Percentiles rank a stretch among this genome's conserved stretches.
Conservation (phyloP, 2,113 vertebrate genomes). For the Dolichotis patagonum region DNA sequence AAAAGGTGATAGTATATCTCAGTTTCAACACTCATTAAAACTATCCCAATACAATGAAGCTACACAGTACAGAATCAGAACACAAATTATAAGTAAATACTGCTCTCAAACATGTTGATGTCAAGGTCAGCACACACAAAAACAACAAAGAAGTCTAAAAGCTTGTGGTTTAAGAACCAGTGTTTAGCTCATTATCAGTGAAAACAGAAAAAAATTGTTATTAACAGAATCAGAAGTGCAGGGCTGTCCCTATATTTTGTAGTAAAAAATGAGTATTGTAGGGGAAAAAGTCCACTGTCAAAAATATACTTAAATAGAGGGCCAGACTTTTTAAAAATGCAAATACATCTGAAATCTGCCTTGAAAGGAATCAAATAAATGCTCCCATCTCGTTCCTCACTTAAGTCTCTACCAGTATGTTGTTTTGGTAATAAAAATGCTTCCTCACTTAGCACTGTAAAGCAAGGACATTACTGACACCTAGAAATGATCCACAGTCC, state of each 20-base stretch:
- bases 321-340: too few relatives aligned
- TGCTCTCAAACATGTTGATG: not conserved
- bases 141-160: not conserved
- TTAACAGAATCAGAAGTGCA: not conserved
- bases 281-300: not conserved
- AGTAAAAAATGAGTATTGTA: not conserved
- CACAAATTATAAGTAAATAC: not conserved
- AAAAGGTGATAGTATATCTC: not conserved
- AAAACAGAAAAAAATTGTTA: not conserved
- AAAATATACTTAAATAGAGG: not conserved
- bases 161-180: not conserved
- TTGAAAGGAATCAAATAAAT: too few relatives aligned
- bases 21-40: not conserved
- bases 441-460: not conserved
- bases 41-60: not conserved
- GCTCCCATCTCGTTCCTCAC: not conserved
- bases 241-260: not conserved
- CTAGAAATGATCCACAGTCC: not conserved
- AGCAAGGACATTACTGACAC: not conserved
- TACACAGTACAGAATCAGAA: not conserved
- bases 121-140: not conserved
- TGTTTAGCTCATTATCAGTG: not conserved
- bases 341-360: too few relatives aligned
- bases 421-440: not conserved
- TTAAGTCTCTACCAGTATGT: not conserved